These are phyloP conservation scores for Hypena proboscidalis DNA, from an alignment of 2,888 invertebrate genomes.

Conservation along the genomic window DNA sequence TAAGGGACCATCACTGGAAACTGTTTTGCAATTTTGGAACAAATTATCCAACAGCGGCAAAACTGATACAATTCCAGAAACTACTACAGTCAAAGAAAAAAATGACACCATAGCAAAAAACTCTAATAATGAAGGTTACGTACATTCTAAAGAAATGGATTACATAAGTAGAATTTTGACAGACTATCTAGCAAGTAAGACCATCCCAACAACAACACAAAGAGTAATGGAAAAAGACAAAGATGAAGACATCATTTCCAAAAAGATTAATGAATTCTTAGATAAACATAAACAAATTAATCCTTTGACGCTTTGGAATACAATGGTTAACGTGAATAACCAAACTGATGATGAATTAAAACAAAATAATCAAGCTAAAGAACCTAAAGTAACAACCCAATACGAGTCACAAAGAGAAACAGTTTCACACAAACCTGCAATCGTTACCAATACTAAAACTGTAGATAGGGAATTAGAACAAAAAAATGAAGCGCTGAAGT, in stretches of 20 bases:
- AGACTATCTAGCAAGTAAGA: constrained; percentile 40
- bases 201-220: constrained; percentile 25
- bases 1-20: constrained; percentile 41
- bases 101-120: not conserved
- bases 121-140: constrained; percentile 13
- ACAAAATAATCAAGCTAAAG: too few species aligned
- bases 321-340: not conserved
- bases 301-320: not conserved
- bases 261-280: constrained; percentile 32
- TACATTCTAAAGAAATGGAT: constrained; percentile 39
- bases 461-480: not conserved
- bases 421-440: not conserved
- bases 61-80: constrained; percentile 3
- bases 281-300: not conserved
- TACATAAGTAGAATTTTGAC: constrained; percentile 46
- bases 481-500: constrained; percentile 8
- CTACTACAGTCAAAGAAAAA: not conserved
- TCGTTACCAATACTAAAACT: not conserved
- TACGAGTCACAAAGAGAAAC: too few species aligned
- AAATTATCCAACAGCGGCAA: constrained; percentile 14
- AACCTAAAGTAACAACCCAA: too few species aligned
- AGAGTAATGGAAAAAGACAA: constrained; percentile 14
- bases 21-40: constrained; percentile 46
- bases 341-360: too few species aligned
- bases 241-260: constrained; percentile 24